Base-by-base conservation (phyloP, 2,888 invertebrate genomes). In the Sinohyriopsis cumingii region DNA sequence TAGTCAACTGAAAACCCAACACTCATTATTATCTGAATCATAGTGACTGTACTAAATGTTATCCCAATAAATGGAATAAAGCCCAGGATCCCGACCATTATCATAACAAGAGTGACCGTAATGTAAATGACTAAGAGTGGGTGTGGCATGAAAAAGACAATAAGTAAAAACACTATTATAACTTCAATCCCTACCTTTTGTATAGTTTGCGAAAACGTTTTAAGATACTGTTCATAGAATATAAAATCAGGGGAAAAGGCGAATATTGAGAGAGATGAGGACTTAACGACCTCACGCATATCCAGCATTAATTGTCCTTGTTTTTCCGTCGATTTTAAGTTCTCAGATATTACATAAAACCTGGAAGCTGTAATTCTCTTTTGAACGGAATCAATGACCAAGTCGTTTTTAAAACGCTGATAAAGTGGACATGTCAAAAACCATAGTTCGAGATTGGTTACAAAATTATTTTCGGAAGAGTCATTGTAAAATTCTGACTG, bases 271-370 rank as follows among this genome's bases (percentile, higher is more conserved):
- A 84, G 64, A 2, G 75, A 69, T 18, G 80, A 80, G 19, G 73
- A 67, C 59, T 77, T 73, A 5, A 81, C 86, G 0, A 85, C 33
- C 9, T 83, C 77, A 19, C 86, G 67, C 77, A 85, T 79, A 20
- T 68, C 60, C 45, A 79, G 56, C 84, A 87, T 86, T 59, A 84
- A 68, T 54, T 79, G 60, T 0, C 83, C 84, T 68, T 86, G 82
- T 19, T 67, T 67, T 33, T 80, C 81, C 19, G 96, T 96, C 65
- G 96, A 95, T 67, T 94, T 95, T 60, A 97, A 95, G 84, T 96
- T 95, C 5, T 95, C 94, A 0, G 96, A 95, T 89, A 96, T 96
- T 65, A 97, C 94, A 62, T 96, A 91, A 86, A 96, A 95, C 72
- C 97, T 92, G 3, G 74, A 72, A 6, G 73, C 72, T 12, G 61